Percentiles rank a stretch among this genome's conserved stretches.
Conservation (phyloP, 1,140 invertebrate genomes). For the Drosophila miranda region DNA sequence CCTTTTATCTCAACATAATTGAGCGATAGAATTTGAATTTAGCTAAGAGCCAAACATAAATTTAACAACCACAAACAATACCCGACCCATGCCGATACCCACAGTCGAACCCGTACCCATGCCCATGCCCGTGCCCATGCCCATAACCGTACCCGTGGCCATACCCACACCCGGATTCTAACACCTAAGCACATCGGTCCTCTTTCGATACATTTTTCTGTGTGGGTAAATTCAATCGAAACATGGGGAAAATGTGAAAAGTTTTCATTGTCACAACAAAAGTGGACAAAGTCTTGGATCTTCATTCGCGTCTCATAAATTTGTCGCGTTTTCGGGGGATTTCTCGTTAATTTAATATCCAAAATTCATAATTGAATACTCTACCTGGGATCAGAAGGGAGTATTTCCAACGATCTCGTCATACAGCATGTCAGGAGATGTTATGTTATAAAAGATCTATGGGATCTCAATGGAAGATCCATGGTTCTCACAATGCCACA, state of each 20-base stretch:
- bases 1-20: slow-evolving; percentile 82
- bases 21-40: slow-evolving; percentile 82
- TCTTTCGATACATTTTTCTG: too few species aligned
- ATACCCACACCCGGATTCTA: slow-evolving; percentile 24
- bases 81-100: slow-evolving; percentile 13
- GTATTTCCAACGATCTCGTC: neutral
- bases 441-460: too few species aligned
- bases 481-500: too few species aligned
- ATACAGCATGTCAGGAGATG: too few species aligned
- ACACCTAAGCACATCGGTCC: slow-evolving; percentile 20
- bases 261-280: slow-evolving; percentile 64
- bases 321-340: slow-evolving; percentile 65
- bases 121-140: neutral
- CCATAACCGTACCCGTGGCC: neutral
- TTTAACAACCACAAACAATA: slow-evolving; percentile 76
- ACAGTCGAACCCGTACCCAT: neutral
- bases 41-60: slow-evolving; percentile 82
- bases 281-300: neutral
- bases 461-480: too few species aligned
- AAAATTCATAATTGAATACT: slow-evolving; percentile 61
- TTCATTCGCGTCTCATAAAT: slow-evolving; percentile 59
- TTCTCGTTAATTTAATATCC: slow-evolving; percentile 68
- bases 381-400: neutral
- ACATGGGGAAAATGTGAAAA: slow-evolving; percentile 22
- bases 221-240: slow-evolving; percentile 51